Conservation (phyloP, 2,888 invertebrate genomes). For the Chrysolina haemoptera region DNA sequence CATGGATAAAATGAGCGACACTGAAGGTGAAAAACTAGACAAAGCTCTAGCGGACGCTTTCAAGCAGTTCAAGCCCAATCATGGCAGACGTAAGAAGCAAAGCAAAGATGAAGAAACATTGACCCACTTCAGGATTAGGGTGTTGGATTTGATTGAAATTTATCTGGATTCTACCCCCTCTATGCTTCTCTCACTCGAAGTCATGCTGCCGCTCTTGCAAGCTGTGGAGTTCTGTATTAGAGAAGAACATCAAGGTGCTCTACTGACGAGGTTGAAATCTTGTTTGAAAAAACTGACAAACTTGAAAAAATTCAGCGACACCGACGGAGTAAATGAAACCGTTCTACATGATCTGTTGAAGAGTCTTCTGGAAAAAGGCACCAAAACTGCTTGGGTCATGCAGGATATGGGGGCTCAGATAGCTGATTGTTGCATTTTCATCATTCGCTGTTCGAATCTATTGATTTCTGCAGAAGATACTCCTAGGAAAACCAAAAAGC, state of each 20-base stretch:
- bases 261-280: conserved; percentile 76
- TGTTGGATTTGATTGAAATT: conserved; percentile 82
- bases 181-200: conserved; percentile 78
- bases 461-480: conserved; percentile 66
- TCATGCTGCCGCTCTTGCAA: conserved; percentile 79
- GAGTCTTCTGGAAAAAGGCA: conserved; percentile 77
- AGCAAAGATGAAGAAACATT: conserved; percentile 78
- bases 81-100: conserved; percentile 69
- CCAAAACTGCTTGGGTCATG: conserved; percentile 75
- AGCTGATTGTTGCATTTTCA: conserved; percentile 76
- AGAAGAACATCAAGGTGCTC: conserved; percentile 78
- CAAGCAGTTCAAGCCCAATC: conserved; percentile 74
- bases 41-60: conserved; percentile 83
- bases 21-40: conserved; percentile 79
- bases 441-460: conserved; percentile 76
- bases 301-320: conserved; percentile 75
- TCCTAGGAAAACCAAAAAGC: conserved; percentile 66
- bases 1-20: conserved; percentile 82
- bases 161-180: conserved; percentile 81
- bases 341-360: conserved; percentile 73
- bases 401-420: conserved; percentile 79
- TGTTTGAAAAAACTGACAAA: conserved; percentile 76
- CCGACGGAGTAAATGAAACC: conserved; percentile 73
- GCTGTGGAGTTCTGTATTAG: conserved; percentile 80
- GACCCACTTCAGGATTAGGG: conserved; percentile 82